phyloP scores from a whole-genome alignment of 2,888 invertebrate species.

The Mantis religiosa region DNA sequence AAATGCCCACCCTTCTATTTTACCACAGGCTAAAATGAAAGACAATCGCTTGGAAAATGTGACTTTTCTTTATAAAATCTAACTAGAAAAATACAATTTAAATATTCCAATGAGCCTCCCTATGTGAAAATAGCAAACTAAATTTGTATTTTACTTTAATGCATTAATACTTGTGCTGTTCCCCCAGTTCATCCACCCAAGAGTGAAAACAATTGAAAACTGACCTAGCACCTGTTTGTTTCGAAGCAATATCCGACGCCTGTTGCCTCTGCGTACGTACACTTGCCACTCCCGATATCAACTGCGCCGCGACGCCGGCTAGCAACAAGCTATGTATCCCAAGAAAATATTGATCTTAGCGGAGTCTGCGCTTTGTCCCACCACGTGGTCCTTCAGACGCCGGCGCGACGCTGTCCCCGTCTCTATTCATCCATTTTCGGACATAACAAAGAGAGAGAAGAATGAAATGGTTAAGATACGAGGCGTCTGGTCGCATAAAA shows the following conservation, averaged over 20 bases:
- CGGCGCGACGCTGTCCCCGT: not conserved
- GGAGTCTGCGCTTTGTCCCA: conserved; percentile 13
- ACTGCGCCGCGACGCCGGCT: conserved; percentile 9
- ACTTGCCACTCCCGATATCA: conserved; percentile 14
- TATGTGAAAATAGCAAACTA: too few species aligned
- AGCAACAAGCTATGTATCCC: conserved; percentile 9
- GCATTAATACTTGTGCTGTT: not conserved
- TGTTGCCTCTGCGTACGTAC: not conserved
- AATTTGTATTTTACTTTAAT: too few species aligned
- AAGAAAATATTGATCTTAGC: conserved; percentile 15
- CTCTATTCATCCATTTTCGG: not conserved
- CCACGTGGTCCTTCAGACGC: conserved; percentile 17
- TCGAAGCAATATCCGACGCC: not conserved
- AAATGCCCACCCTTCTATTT: too few species aligned
- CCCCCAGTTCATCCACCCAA: not conserved
- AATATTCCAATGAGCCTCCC: too few species aligned
- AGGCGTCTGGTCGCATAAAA: not conserved
- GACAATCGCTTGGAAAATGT: too few species aligned
- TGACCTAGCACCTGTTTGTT: not conserved
- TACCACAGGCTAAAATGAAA: too few species aligned
- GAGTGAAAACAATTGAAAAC: not conserved
- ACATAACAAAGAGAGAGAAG: not conserved
- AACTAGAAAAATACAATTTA: too few species aligned
- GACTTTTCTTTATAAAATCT: too few species aligned
- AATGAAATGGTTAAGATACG: not conserved